Evolutionary conservation across 1,140 invertebrate species (phyloP), one percentile per base, ranked within the genome.

Genomic region (Melipona quadrifasciata): DNA sequence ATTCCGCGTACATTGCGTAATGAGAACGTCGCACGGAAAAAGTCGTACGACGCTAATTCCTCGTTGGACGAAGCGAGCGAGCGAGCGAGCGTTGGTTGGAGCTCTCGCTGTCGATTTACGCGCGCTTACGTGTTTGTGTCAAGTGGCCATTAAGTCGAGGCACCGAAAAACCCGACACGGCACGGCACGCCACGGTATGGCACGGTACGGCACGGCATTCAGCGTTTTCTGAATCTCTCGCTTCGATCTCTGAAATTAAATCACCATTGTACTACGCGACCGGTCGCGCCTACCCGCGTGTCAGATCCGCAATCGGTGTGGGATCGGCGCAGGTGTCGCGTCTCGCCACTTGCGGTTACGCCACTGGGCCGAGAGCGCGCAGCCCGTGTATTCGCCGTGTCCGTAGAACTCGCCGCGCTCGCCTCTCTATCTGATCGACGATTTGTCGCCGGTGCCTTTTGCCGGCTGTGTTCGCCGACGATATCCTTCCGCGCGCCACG

Each of bases 211-310:
- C 17, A 19, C 85, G 89, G 89, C 89, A 91, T 90, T 87, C 87
- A 91, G 85, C 90, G 91, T 92, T 90, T 47, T 47, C 39, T 47
- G 39, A 47, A 47, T 47, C 39, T 47, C 39, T 47, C 39, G 39
- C 39, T 47, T 80, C 89, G 86, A 93, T 94, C 92, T 93, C 90
- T 90, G 90, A 90, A 93, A 94, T 94, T 93, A 94, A 93, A 93
- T 93, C 91, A 91, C 86, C 90, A 93, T 93, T 93, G 39, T 47
- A 47, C 39, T 47, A 47, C 39, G 92, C 90, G 90, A 90, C 84
- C 88, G 90, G 90, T 92, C 90, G 91, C 89, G 90, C 86, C 76
- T 73, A 89, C 90, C 64, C 27, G 17, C 16, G n/a, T 81, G 85
- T 84, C 39, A 92, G 90, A 92, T 92, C 90, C 89, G 82, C 89